Evolutionary conservation across 1,140 invertebrate genomes (phyloP), one percentile per base, ranked within the genome.

Genomic region (Scaptomyza graminum): DNA sequence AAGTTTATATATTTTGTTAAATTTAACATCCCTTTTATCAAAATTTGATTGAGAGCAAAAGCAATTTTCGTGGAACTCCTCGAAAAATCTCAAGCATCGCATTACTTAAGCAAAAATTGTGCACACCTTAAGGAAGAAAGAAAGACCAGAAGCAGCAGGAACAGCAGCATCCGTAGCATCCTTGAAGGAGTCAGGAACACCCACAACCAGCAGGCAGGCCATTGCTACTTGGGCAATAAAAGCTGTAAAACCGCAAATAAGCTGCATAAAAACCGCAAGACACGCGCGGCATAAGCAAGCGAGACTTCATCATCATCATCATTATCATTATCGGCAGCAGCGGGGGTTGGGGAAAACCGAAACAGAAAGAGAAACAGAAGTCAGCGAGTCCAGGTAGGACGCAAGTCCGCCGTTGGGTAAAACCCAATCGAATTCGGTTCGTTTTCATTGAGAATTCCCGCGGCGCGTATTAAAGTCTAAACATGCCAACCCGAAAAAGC

Each of bases 381-480:
- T 22, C 25, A 44, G 11, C n/a, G n/a, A 8, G 46, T 68, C 47
- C 80, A 84, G 80, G 78, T 80, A 84, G 63, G 65, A 41, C 46
- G n/a, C 55, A 55, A 65, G 67, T 39, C 16, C 41, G 22, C 31
- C 9, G 65, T 79, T 79, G 2, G 18, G 18, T 65, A 88, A 88
- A 69, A 71, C 84, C 82, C 62, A 60, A 37, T 39, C 25, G 47
- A 52, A 52, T 47, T 25, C 55, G 68, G 51, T 15, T 15, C 63
- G 79, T 55, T 79, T 88, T 88, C 83, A 88, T 88, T 88, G 88
- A 88, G 83, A 88, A 88, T 88, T 88, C 83, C 83, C 83, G 84
- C 79, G 79, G 83, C 76, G 79, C 69, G 79, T 46, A 88, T 88
- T 88, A 88, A 88, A 88, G 84, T 88, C 83, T 88, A 88, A 88